Percentiles rank a stretch among this genome's conserved stretches.
These are phyloP conservation scores for Leptosomus discolor DNA, from an alignment of 2,113 vertebrate species.

Conservation along the genomic window DNA sequence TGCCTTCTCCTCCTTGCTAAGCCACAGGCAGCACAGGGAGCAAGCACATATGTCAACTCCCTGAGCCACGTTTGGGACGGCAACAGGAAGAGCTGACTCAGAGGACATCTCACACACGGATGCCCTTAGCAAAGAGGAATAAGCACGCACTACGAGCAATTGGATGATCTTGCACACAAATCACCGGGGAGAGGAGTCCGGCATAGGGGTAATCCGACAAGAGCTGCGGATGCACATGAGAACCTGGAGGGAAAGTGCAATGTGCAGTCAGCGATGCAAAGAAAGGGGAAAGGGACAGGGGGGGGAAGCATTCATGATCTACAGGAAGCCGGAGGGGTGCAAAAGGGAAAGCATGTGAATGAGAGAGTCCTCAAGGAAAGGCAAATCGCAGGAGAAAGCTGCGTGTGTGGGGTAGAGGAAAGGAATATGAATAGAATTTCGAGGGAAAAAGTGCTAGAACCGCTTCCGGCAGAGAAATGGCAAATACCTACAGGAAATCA, in stretches of 20 bases:
- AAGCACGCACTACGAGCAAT: background rate
- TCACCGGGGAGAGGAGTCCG: background rate
- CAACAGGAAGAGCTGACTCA: background rate
- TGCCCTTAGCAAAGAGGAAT: background rate
- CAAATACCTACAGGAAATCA: background rate
- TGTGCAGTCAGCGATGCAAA: background rate
- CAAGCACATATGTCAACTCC: rapidly evolving
- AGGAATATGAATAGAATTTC: background rate
- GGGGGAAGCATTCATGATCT: background rate
- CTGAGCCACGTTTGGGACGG: rapidly evolving
- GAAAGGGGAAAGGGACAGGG: background rate
- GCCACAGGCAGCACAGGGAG: background rate
- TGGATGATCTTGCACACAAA: background rate
- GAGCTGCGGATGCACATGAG: background rate
- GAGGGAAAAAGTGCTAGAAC: background rate
- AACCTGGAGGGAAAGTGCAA: background rate
- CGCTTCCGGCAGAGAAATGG: background rate
- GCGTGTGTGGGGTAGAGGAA: background rate
- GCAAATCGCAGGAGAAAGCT: background rate
- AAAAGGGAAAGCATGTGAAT: rapidly evolving
- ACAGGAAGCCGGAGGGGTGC: background rate
- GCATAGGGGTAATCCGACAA: background rate
- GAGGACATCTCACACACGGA: background rate
- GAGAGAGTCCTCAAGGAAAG: background rate
- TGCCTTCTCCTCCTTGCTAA: background rate